These are phyloP conservation scores for Vimba vimba DNA, from an alignment of 2,113 vertebrate genomes.

Conservation along the genomic window DNA sequence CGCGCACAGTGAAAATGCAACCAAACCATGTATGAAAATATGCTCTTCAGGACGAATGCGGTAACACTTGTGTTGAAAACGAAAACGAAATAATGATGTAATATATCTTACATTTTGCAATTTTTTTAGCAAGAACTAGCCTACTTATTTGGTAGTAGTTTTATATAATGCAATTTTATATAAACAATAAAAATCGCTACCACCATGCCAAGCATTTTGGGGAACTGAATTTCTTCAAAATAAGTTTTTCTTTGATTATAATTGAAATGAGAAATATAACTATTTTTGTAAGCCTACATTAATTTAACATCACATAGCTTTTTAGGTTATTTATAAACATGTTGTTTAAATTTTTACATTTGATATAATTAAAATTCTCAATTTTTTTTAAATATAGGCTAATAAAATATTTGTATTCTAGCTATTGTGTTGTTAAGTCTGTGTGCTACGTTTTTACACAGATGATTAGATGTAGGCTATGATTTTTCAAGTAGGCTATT, in stretches of 20 bases:
- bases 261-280: not conserved
- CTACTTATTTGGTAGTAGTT: too few relatives aligned
- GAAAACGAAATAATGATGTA: not conserved
- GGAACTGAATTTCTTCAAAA: not conserved
- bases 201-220: not conserved
- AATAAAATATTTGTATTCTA: not conserved
- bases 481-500: not conserved
- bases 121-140: not conserved
- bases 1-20: slow-evolving; percentile 54
- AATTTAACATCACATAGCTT: not conserved
- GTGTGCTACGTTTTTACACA: not conserved
- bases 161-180: too few relatives aligned
- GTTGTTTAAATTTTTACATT: not conserved
- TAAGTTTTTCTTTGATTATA: not conserved
- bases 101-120: not conserved
- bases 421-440: too few relatives aligned
- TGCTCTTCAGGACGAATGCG: slow-evolving; percentile 7
- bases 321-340: not conserved
- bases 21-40: slow-evolving; percentile 55
- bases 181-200: too few relatives aligned
- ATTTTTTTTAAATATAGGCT: not conserved
- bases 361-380: not conserved
- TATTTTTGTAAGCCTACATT: not conserved
- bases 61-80: not conserved
- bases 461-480: not conserved